Evolutionary conservation across 2,113 vertebrate genomes (phyloP).

Genomic region (Clarias batrachus): DNA sequence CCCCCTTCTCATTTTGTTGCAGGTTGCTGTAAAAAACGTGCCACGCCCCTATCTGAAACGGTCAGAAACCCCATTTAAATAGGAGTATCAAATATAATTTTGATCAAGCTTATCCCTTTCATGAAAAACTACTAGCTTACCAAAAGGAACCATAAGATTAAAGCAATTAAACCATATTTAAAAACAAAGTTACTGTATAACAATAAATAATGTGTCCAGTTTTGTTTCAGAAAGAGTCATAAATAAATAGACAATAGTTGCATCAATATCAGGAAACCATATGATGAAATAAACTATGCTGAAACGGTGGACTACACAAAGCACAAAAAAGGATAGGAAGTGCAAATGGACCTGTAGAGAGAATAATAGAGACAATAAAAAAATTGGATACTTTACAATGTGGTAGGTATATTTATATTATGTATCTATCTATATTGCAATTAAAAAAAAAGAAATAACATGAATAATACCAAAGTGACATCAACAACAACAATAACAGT

Average conservation of each 20-base stretch:
- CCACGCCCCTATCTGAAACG: not conserved
- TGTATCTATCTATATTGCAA: not conserved
- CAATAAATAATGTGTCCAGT: not conserved
- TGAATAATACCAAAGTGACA: not conserved
- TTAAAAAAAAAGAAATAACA: not conserved
- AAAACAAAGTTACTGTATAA: not conserved
- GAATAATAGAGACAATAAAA: not conserved
- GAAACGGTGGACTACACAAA: not conserved
- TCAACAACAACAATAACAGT: not conserved
- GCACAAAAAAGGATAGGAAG: not conserved
- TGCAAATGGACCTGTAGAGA: not conserved
- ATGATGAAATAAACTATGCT: not conserved
- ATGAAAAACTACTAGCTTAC: not conserved
- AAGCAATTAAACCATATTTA: not conserved
- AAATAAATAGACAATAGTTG: too few species aligned
- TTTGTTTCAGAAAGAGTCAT: not conserved
- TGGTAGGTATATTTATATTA: not conserved
- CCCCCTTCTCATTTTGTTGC: not conserved
- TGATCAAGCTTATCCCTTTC: not conserved
- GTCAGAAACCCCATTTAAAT: not conserved
- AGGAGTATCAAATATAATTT: not conserved
- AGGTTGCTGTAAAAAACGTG: not conserved
- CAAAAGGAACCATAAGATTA: not conserved
- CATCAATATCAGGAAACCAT: not conserved
- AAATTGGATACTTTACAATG: not conserved